These are phyloP conservation scores for Hirundo rustica DNA, from an alignment of 2,797 vertebrate genomes.

Conservation along the genomic window DNA sequence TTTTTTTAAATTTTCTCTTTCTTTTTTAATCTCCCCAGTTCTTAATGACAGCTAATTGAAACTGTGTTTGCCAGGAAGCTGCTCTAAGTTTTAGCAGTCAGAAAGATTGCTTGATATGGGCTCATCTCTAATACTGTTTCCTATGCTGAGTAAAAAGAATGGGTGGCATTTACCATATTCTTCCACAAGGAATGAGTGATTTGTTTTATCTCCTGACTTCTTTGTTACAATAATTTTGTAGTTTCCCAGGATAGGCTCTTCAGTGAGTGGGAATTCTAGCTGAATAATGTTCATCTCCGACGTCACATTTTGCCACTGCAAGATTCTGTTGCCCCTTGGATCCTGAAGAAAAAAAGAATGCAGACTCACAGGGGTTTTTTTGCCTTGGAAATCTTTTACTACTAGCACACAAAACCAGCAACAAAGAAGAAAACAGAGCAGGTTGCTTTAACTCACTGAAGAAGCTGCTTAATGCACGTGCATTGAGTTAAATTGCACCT, in stretches of 20 bases:
- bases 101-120: background rate
- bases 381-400: background rate
- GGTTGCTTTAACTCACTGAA: background rate
- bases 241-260: conserved; percentile 69
- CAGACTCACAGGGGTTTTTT: background rate
- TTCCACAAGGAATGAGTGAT: conserved; percentile 65
- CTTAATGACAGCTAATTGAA: background rate
- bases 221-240: conserved; percentile 56
- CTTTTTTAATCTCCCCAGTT: background rate
- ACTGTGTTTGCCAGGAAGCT: background rate
- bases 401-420: background rate
- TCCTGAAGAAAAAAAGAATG: conserved; percentile 58
- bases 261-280: conserved; percentile 66
- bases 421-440: background rate
- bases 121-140: background rate
- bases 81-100: background rate
- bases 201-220: conserved; percentile 31
- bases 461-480: background rate
- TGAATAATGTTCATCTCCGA: conserved; percentile 66
- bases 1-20: background rate
- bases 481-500: background rate
- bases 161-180: conserved; percentile 62
- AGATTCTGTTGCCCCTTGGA: conserved; percentile 71
- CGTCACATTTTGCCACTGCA: conserved; percentile 73
- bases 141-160: background rate